Base-by-base conservation (phyloP, 2,113 vertebrate species). In the Pithys albifrons region DNA sequence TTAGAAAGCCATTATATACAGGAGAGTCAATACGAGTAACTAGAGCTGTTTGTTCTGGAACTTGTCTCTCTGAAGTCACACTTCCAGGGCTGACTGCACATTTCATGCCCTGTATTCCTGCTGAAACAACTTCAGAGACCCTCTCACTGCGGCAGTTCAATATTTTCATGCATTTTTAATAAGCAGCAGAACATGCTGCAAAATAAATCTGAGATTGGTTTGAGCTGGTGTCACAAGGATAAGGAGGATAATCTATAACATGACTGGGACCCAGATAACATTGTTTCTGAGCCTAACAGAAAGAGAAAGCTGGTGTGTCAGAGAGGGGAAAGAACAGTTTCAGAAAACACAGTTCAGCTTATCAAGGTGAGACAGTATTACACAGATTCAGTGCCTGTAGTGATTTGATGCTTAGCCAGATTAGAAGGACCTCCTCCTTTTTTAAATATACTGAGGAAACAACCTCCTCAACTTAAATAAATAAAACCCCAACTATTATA, bases 161-260 rank as follows among this genome's bases (percentile, higher is more conserved):
- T 89, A 82, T 69, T 91, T 85, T 73, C 71, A 89, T 96, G 70
- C 37, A 85, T 43, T 88, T 95, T 95, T 89, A 87, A 87, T 85
- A 76, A 91, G 77, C 66, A 82, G 37, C 49, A 82, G 77, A 78
- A 72, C 59, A 39, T 22, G 35, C 73, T 92, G 84, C 87, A 49
- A 67, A 75, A 93, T 73, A 81, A 92, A 76, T 88, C 57, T 29
- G 37, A 70, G 37, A 33, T 10, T 49, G n/a, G 39, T 73, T 93
- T 85, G 77, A 82, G 74, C n/a, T 89, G 41, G 8, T 85, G 49
- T 89, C 81, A 67, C 15, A 28, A 80, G 33, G 75, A 95, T 33
- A 70, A 37, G 25, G 15, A 54, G 31, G 29, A 11, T 64, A 67
- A 81, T 59, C 31, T 29, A 48, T n/a, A 58, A 46, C 39, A 69